phyloP scores from a whole-genome alignment of 2,888 invertebrate genomes.

The Cantharis flavilabris region DNA sequence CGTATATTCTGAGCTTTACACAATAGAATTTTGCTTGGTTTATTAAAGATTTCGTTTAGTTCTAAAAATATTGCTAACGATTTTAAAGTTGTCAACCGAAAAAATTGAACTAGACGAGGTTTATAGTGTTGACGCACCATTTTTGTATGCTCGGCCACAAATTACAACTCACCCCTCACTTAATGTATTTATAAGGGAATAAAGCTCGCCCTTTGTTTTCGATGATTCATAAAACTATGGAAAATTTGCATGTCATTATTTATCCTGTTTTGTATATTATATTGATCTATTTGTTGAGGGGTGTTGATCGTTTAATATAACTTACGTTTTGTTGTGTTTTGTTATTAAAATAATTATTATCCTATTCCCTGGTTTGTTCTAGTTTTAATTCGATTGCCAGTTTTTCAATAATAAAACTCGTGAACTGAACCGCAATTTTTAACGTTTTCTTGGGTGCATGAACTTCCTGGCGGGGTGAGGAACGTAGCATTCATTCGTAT shows the following conservation, averaged over 20 bases:
- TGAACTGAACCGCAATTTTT: slow-evolving; percentile 4
- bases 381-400: neutral
- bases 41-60: neutral
- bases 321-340: neutral
- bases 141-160: neutral
- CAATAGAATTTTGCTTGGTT: neutral
- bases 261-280: neutral
- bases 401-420: neutral
- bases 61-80: neutral
- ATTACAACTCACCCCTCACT: slow-evolving; percentile 9
- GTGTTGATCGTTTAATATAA: neutral
- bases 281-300: neutral
- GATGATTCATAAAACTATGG: slow-evolving; percentile 13
- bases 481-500: slow-evolving; percentile 45
- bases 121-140: neutral
- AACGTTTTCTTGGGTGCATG: slow-evolving; percentile 24
- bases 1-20: neutral
- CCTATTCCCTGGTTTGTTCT: neutral
- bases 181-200: slow-evolving; percentile 17
- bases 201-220: slow-evolving; percentile 8
- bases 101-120: neutral
- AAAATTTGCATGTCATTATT: slow-evolving; percentile 5
- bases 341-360: neutral
- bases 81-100: neutral
- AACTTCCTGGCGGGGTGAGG: slow-evolving; percentile 19